Conservation (phyloP, 2,888 invertebrate genomes). For the Sphinx pinastri region DNA sequence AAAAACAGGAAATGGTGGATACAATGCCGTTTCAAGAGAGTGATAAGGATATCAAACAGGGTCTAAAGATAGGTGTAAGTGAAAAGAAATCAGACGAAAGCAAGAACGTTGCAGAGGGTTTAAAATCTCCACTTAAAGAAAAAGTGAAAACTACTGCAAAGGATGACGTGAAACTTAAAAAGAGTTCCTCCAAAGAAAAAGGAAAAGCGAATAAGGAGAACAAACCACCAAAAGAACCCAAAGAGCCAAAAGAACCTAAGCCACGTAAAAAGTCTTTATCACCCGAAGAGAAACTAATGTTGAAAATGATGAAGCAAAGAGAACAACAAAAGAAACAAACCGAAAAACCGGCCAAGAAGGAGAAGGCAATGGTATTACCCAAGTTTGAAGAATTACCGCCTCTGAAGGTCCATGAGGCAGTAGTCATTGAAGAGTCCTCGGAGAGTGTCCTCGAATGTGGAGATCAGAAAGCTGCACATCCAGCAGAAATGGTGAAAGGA, state of each 20-base stretch:
- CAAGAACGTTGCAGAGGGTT: background rate
- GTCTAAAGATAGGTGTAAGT: background rate
- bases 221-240: background rate
- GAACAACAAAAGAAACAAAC: slow-evolving; percentile 29
- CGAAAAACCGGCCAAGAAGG: slow-evolving; percentile 27
- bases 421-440: slow-evolving; percentile 32
- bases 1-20: background rate
- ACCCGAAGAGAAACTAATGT: slow-evolving; percentile 35
- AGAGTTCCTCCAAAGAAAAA: background rate
- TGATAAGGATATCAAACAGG: background rate
- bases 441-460: slow-evolving; percentile 46
- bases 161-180: background rate
- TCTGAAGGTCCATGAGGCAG: slow-evolving; percentile 30
- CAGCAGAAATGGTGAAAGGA: slow-evolving; percentile 47
- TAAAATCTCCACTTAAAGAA: background rate
- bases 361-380: slow-evolving; percentile 32
- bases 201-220: background rate
- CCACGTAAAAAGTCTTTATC: slow-evolving; percentile 15
- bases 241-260: slow-evolving; percentile 11
- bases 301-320: slow-evolving; percentile 39
- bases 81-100: background rate
- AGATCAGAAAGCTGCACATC: slow-evolving; percentile 5
- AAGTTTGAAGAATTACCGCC: slow-evolving; percentile 39
- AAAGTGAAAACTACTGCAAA: background rate
- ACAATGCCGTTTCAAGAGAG: background rate